A percentile compares a stretch with the other conserved stretches of the same genome.
Conservation (phyloP, 2,888 invertebrate genomes). For the Sympetrum striolatum region DNA sequence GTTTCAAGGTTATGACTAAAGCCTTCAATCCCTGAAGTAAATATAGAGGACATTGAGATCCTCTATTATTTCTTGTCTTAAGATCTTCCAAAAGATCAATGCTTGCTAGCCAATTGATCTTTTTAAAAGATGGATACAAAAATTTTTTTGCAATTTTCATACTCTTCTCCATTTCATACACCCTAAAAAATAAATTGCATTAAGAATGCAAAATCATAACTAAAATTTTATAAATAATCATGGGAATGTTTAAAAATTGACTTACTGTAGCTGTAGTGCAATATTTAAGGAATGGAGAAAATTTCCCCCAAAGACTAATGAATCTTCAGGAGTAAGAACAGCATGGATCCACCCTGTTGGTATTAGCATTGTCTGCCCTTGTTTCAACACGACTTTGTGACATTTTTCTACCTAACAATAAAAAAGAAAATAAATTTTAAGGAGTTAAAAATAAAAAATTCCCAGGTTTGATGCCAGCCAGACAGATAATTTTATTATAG, state of each 20-base stretch:
- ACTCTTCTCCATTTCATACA: constrained; percentile 85
- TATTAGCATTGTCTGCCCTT: constrained; percentile 89
- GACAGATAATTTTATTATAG: background rate
- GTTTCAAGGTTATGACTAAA: constrained; percentile 73
- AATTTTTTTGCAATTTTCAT: constrained; percentile 83
- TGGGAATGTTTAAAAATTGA: constrained; percentile 50
- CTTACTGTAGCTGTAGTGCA: constrained; percentile 85
- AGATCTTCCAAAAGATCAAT: constrained; percentile 74
- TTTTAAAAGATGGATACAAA: constrained; percentile 86
- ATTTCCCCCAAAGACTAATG: constrained; percentile 92
- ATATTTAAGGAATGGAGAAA: constrained; percentile 86
- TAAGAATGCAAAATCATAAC: background rate
- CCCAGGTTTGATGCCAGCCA: background rate
- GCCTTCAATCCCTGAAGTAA: constrained; percentile 73
- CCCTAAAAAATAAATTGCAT: constrained; percentile 63
- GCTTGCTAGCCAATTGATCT: constrained; percentile 89
- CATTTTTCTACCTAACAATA: constrained; percentile 74
- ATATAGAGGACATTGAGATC: constrained; percentile 55
- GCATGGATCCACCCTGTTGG: constrained; percentile 97
- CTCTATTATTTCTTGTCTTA: constrained; percentile 59
- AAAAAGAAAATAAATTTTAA: background rate
- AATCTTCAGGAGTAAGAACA: constrained; percentile 82
- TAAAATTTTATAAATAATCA: background rate
- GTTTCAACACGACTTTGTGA: constrained; percentile 74
- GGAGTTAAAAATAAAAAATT: background rate